Evolutionary conservation across 2,797 vertebrate species (phyloP).

Genomic region (Sphenopsis melanotis): DNA sequence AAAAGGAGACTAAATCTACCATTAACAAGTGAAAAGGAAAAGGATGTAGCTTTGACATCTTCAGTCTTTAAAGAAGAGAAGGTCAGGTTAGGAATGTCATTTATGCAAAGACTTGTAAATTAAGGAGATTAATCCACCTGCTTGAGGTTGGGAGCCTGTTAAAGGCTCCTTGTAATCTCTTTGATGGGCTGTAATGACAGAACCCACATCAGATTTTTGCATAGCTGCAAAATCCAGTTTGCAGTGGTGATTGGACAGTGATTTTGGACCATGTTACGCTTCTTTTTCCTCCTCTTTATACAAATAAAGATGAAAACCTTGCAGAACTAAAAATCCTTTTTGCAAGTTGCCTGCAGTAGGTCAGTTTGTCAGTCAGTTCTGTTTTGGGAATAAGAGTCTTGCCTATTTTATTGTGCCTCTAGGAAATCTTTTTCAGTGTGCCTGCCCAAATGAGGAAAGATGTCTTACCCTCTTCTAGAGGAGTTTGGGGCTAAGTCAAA

Average conservation of each 20-base stretch:
- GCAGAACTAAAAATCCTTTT: background rate
- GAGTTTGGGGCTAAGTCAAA: background rate
- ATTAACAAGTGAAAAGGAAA: background rate
- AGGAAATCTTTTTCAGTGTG: background rate
- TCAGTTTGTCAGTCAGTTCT: background rate
- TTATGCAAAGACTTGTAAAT: background rate
- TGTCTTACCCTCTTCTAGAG: background rate
- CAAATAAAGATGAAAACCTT: background rate
- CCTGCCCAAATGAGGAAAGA: background rate
- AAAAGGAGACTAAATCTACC: background rate
- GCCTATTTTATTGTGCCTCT: background rate
- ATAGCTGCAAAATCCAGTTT: background rate
- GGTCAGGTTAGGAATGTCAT: background rate
- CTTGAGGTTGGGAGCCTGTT: background rate
- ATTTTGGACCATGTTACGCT: accelerated
- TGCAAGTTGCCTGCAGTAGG: background rate
- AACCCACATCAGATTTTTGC: background rate
- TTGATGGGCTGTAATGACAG: background rate
- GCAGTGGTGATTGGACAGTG: background rate
- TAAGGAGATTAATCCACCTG: background rate
- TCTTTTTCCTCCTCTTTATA: background rate
- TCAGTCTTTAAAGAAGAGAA: background rate
- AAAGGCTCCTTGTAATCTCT: background rate
- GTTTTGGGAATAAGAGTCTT: background rate
- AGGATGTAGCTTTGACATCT: background rate